Conservation (phyloP, 2,888 invertebrate genomes). For the Drosophila anomalata region DNA sequence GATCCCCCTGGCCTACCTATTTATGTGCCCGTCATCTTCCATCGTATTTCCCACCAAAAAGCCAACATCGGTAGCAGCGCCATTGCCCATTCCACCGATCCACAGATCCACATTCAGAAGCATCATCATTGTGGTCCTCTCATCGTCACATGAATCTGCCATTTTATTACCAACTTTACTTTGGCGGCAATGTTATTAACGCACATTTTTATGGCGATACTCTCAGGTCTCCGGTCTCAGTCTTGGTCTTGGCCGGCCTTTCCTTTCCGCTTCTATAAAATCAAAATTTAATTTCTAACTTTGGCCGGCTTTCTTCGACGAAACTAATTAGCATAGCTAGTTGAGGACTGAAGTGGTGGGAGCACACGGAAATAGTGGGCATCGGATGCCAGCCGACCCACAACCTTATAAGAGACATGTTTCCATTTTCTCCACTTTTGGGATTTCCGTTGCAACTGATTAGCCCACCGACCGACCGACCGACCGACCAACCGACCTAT, state of each 20-base stretch:
- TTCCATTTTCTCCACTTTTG: constrained; percentile 39
- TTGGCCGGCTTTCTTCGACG: neutral
- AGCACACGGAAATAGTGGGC: constrained; percentile 69
- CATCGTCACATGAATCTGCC: constrained; percentile 78
- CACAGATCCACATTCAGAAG: constrained; percentile 17
- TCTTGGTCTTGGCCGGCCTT: neutral
- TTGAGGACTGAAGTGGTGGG: constrained; percentile 21
- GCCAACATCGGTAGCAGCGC: constrained; percentile 58
- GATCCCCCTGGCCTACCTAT: constrained; percentile 38
- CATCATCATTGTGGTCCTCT: constrained; percentile 51
- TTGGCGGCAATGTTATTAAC: constrained; percentile 81
- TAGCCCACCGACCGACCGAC: constrained; percentile 39
- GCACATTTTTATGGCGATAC: constrained; percentile 72
- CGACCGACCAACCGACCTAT: constrained; percentile 32
- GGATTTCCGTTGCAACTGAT: constrained; percentile 77
- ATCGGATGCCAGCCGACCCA: constrained; percentile 1
- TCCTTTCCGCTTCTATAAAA: constrained; percentile 6
- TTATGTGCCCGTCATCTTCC: constrained; percentile 26
- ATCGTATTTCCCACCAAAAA: constrained; percentile 59
- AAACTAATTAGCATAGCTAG: constrained; percentile 59
- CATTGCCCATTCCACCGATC: constrained; percentile 1
- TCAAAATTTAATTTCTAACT: constrained; percentile 28
- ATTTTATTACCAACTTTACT: constrained; percentile 77
- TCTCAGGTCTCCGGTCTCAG: neutral
- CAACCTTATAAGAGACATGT: constrained; percentile 26